Base-by-base conservation (phyloP, 2,888 invertebrate species). In the Caenorhabditis becei region DNA sequence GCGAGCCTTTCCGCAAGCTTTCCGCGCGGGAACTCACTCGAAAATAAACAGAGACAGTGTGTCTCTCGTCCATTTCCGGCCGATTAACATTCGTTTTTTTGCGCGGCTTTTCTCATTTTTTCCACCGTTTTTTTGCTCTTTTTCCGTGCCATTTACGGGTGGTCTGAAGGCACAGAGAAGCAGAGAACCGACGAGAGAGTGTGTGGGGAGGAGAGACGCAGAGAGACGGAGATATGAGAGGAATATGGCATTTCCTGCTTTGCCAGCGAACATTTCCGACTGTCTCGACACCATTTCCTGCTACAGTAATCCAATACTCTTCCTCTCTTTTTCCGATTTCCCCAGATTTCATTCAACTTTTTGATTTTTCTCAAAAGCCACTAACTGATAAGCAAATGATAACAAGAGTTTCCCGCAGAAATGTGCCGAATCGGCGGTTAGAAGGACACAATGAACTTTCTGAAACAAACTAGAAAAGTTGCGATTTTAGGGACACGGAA, bases 51-150 rank as follows among this genome's bases (percentile, higher is more conserved):
- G 41, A 41, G 10, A 41, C 41, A 11, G 14, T 41, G 41, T 41
- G 10, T 41, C 20, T 35, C 54, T 26, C 69, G 32, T 44, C 59
- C 69, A 69, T 69, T 69, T 69, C 69, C 69, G 69, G 69, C 59
- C 69, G 69, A 69, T 69, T 69, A 58, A 69, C 69, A 69, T 69
- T 69, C 41, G 58, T 51, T 69, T 69, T 69, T 69, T 26, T 26
- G 58, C 28, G 32, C 32, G 10, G 32, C 32, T 32, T 32, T 10
- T 10, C 32, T 10, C 4, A 7, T 32, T 32, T 32, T 32, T 32
- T 32, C 32, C 32, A 7, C 32, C 32, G 4, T 4, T 32, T 32
- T 32, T 32, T 32, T 32, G 4, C 32, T 10, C 10, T 4, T 32
- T 32, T 32, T 32, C 10, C 10, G 56, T 67, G 44, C 65, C 67